Evolutionary conservation across 2,888 invertebrate species (phyloP).

Genomic region (Dione vanillae): DNA sequence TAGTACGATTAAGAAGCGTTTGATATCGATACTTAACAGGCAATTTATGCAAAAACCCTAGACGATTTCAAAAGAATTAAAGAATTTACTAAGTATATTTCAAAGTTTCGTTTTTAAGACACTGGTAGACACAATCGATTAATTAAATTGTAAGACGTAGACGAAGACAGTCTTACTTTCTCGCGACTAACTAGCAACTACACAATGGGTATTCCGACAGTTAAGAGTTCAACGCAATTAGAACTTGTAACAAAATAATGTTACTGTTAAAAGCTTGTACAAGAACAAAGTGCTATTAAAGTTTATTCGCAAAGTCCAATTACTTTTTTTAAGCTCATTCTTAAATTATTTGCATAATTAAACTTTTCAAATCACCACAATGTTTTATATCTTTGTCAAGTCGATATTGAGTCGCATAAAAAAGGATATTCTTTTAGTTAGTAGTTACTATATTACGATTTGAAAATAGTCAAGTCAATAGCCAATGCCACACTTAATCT

Average conservation of each 20-base stretch:
- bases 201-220: conserved; percentile 21
- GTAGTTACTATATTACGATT: no score
- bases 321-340: neutral
- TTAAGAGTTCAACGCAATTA: conserved; percentile 20
- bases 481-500: no score
- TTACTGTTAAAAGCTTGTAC: conserved; percentile 15
- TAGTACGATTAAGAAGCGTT: no score
- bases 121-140: neutral
- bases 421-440: no score
- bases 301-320: conserved; percentile 10
- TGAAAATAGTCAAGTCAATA: no score
- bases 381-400: no score
- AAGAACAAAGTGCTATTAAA: conserved; percentile 10
- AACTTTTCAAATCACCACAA: neutral
- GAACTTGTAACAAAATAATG: conserved; percentile 13
- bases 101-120: neutral
- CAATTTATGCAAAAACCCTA: no score
- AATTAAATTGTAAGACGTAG: conserved; percentile 14
- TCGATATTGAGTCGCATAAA: no score
- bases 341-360: neutral
- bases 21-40: no score
- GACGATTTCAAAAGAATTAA: neutral
- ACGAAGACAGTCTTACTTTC: neutral
- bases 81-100: neutral
- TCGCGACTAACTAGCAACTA: conserved; percentile 8